Conservation (phyloP, 2,113 vertebrate genomes). For the Lepus europaeus region DNA sequence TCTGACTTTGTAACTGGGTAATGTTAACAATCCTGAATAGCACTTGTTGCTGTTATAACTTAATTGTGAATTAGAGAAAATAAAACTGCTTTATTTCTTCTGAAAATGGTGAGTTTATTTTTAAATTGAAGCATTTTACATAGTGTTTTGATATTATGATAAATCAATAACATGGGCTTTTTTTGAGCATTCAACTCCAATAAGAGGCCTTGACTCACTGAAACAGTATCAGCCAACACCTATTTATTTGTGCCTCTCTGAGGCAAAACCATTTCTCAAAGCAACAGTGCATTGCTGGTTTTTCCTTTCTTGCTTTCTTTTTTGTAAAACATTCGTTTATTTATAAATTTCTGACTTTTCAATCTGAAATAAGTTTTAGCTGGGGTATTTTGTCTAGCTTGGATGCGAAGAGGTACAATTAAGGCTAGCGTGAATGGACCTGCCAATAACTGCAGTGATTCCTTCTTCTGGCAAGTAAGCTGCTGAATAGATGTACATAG, state of each 20-base stretch:
- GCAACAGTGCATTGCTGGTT: background rate
- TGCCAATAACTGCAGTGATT: background rate
- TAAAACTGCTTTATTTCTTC: constrained; percentile 65
- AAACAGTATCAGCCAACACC: background rate
- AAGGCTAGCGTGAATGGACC: background rate
- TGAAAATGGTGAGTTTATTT: constrained; percentile 69
- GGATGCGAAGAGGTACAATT: background rate
- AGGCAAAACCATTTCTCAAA: constrained; percentile 1
- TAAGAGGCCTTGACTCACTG: background rate
- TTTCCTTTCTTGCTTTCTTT: background rate
- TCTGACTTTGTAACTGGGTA: constrained; percentile 67
- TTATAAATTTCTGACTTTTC: constrained; percentile 22
- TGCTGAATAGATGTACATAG: background rate
- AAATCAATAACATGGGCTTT: background rate
- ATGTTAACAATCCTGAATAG: constrained; percentile 55
- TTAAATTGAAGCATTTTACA: constrained; percentile 63
- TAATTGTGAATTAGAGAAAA: constrained; percentile 81
- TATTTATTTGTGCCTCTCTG: background rate
- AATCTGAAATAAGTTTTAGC: background rate
- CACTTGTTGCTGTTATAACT: constrained; percentile 75
- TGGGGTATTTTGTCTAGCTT: background rate
- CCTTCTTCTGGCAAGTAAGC: background rate
- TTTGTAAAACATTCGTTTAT: background rate
- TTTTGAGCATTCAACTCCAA: background rate
- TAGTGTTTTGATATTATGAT: background rate